A percentile compares a stretch with the other conserved stretches of the same genome.
These are phyloP conservation scores for Brenthis daphne DNA, from an alignment of 2,888 invertebrate species.

Conservation along the genomic window DNA sequence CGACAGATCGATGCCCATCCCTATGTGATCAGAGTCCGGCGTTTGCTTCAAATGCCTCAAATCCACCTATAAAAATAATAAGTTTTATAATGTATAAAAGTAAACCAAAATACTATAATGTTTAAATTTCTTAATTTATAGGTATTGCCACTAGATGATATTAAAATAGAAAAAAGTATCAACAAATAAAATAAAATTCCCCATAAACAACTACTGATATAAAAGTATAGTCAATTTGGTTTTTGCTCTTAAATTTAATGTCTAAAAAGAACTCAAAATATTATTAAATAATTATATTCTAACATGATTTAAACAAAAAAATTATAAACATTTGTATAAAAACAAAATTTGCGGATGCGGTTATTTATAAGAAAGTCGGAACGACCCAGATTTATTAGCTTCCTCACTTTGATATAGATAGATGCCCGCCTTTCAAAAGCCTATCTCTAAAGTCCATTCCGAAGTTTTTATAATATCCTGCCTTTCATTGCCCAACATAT, in stretches of 20 bases:
- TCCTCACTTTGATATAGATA: constrained; percentile 64
- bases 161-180: no score
- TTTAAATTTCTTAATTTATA: background rate
- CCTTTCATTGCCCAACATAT: constrained; percentile 44
- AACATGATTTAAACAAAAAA: background rate
- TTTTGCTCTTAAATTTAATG: background rate
- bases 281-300: no score
- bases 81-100: constrained; percentile 10
- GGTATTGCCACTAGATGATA: no score
- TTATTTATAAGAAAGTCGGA: constrained; percentile 66
- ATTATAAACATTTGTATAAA: constrained; percentile 31
- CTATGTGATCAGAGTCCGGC: constrained; percentile 93
- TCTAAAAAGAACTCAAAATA: background rate
- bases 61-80: constrained; percentile 87
- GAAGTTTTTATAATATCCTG: constrained; percentile 48
- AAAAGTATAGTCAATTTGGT: no score
- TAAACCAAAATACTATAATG: constrained; percentile 32
- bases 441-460: constrained; percentile 58
- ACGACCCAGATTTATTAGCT: constrained; percentile 69
- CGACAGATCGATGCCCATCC: constrained; percentile 94
- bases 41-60: constrained; percentile 93
- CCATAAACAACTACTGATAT: no score
- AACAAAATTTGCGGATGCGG: constrained; percentile 52
- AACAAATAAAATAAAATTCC: no score
- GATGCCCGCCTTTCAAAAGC: constrained; percentile 55